Base-by-base conservation (phyloP, 2,888 invertebrate species). In the Acrocyrtus sp. region DNA sequence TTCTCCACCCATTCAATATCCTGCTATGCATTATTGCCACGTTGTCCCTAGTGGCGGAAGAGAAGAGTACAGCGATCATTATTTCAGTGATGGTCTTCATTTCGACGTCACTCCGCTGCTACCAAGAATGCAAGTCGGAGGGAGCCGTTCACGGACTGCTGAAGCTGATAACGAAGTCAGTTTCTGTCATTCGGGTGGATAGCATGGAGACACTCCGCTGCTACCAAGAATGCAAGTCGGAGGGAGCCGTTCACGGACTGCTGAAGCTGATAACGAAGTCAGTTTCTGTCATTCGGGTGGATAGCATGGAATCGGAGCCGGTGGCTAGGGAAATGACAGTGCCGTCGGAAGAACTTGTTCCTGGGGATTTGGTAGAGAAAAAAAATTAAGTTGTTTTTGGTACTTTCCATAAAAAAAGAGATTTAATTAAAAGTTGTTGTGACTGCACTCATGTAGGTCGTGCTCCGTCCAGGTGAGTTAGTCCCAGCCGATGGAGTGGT, bases 1-100 rank as follows among this genome's bases (percentile, higher is more conserved):
- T 73, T 10, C 34, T 73, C 17, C 76, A 76, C 43, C 76, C 76
- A 12, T 76, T 76, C 54, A 76, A 76, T 24, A 62, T 76, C 6
- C 70, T 76, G 2, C 47, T 76, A 6, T 21, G 26, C 8, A 58
- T 76, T 24, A 53, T 76, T 27, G 76, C 76, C 12, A 57, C 61
- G 24, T 45, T 39, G 1, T 72, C 72, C 10, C 47, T n/a, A 0
- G 53, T 51, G 1, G 61, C 65, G 5, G 39, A 22, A 0, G 68
- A 69, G 12, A 19, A 45, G 19, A 48, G 29, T 24, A 68, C 69
- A 34, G 56, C 66, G 6, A 22, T 51, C 2, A 65, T 73, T 10
- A 73, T 76, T 29, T 41, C 51, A 2, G 41, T 60, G 10, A 76
- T 76, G 76, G 45, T 76, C 12, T 2, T 65, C 3, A 45, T 73